These are phyloP conservation scores for Epinotia demarniana DNA, from an alignment of 2,888 invertebrate genomes.

Conservation along the genomic window DNA sequence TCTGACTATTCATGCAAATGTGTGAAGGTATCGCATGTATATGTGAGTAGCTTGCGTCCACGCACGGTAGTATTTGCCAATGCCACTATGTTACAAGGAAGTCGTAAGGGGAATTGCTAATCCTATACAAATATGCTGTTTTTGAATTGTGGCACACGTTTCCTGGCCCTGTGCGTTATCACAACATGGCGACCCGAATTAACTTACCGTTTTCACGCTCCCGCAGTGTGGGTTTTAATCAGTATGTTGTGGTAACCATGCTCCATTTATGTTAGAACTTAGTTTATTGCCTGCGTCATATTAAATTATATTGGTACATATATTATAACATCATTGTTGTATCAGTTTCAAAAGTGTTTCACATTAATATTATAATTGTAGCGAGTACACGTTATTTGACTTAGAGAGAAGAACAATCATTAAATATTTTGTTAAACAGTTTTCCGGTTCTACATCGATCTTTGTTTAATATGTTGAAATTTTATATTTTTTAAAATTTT, in stretches of 20 bases:
- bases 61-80: slow-evolving; percentile 20
- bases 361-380: too few relatives aligned
- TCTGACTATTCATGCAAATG: slow-evolving; percentile 41
- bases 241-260: neutral
- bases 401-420: neutral
- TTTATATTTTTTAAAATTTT: too few relatives aligned
- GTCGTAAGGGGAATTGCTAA: neutral
- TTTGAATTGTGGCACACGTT: neutral
- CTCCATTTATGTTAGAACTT: neutral
- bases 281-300: neutral
- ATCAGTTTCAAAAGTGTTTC: neutral
- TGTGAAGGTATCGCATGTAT: slow-evolving; percentile 47
- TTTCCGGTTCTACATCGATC: neutral
- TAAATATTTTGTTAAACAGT: neutral
- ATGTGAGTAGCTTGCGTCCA: slow-evolving; percentile 12
- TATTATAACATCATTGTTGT: neutral
- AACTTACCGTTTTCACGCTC: slow-evolving; percentile 21
- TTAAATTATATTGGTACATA: neutral
- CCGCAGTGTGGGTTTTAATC: slow-evolving; percentile 1
- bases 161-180: slow-evolving; percentile 25
- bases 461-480: neutral
- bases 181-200: slow-evolving; percentile 28
- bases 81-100: neutral
- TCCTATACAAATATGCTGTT: neutral
- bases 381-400: neutral